These are phyloP conservation scores for Oryzias curvinotus DNA, from an alignment of 2,113 vertebrate species.

Conservation along the genomic window DNA sequence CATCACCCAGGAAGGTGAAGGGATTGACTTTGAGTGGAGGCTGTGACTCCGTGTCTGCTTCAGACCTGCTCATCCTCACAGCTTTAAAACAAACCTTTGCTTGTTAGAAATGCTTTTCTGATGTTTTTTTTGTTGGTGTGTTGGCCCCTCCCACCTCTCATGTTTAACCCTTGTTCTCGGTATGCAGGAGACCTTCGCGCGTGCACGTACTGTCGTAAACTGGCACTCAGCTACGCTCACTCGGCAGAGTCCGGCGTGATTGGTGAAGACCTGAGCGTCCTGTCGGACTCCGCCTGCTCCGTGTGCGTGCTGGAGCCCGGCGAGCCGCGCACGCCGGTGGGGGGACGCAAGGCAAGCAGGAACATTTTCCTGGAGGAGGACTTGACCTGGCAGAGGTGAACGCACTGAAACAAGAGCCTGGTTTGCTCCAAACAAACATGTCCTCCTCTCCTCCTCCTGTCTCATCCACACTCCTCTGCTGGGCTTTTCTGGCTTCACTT, in stretches of 20 bases:
- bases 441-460: too few species aligned
- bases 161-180: neutral
- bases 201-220: conserved; percentile 96
- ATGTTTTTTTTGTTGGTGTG: neutral
- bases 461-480: too few species aligned
- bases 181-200: conserved; percentile 90
- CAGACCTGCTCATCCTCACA: too few species aligned
- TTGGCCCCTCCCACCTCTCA: neutral
- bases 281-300: conserved; percentile 88
- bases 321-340: conserved; percentile 91
- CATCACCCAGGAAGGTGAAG: too few species aligned
- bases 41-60: too few species aligned
- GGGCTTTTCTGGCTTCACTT: too few species aligned
- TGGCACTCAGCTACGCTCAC: conserved; percentile 94
- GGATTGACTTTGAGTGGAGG: too few species aligned
- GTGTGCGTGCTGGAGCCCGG: conserved; percentile 87
- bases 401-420: neutral
- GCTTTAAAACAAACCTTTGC: too few species aligned
- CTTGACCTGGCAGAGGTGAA: conserved; percentile 94
- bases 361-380: conserved; percentile 98
- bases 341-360: conserved; percentile 92
- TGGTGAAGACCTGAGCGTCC: conserved; percentile 89
- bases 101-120: too few species aligned
- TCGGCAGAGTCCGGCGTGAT: conserved; percentile 92
- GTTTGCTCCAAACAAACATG: too few species aligned